Conservation (phyloP, 23 tunicate species). For the Clavelina lepadiformis region DNA sequence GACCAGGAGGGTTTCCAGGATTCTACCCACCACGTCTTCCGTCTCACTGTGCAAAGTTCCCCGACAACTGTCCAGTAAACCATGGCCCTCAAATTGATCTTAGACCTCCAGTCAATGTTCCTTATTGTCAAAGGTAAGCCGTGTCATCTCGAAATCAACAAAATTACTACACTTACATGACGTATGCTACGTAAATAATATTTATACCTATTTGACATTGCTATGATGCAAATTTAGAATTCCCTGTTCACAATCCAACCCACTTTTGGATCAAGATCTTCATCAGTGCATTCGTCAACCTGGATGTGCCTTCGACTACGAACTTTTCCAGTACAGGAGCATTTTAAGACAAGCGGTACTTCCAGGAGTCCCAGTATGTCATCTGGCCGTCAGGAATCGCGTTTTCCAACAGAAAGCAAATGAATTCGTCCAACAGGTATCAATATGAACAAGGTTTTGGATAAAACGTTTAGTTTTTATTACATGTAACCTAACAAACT, state of each 20-base stretch:
- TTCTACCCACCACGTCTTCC: no score
- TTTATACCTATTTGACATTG: no score
- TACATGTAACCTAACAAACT: no score
- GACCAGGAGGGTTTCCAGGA: no score
- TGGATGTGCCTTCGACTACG: conserved; percentile 52
- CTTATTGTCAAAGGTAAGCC: conserved; percentile 7
- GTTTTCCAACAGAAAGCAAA: conserved; percentile 14
- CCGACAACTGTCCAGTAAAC: conserved; percentile 41
- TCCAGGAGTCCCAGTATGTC: conserved; percentile 70
- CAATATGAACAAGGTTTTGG: no score
- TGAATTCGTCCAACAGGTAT: conserved; percentile 7
- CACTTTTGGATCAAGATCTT: conserved; percentile 13
- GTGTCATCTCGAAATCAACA: not conserved
- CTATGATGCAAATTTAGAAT: no score
- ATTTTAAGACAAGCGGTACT: conserved; percentile 39
- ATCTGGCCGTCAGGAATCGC: conserved; percentile 44
- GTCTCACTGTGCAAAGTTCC: conserved; percentile 19
- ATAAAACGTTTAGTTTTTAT: no score
- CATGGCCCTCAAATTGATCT: conserved; percentile 10
- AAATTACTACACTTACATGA: not conserved
- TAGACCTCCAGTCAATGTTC: conserved; percentile 9
- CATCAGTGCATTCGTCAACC: conserved; percentile 30
- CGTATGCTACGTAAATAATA: not conserved
- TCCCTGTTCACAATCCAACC: conserved; percentile 32
- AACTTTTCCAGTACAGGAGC: conserved; percentile 19